Evolutionary conservation across 2,888 invertebrate genomes (phyloP), one percentile per base, ranked within the genome.

Genomic region (Macrophya annulata): DNA sequence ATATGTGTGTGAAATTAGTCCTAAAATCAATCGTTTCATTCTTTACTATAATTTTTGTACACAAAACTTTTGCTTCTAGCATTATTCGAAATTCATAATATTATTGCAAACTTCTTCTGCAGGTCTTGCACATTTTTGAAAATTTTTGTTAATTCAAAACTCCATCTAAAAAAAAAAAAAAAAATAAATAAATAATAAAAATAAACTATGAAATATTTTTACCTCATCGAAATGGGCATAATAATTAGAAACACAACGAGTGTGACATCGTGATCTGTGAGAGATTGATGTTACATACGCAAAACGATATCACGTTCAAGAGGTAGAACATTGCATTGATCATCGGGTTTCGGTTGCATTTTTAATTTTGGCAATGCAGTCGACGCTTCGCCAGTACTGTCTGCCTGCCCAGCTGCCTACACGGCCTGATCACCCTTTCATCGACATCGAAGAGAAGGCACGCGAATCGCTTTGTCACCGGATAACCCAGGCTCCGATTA

Each of bases 311-410:
- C 92, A 91, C 92, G 90, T 93, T 93, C 92, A 92, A 93, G 92
- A 92, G 92, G 90, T 90, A 62, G 15, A 31, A 17, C 15, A 91
- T 90, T 92, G 92, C 92, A 92, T 92, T 88, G 89, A 93, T 92
- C 92, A 89, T 92, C 89, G 90, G 89, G 91, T 91, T 93, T 92
- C 91, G 90, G 92, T 93, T 93, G 93, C 92, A 92, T 92, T 93
- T 93, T 92, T 92, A 91, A 91, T 91, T 89, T 90, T 90, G 92
- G 92, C 92, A 93, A 93, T 93, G 91, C 93, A 88, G 88, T 76
- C 76, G 88, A n/a, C n/a, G 8, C n/a, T n/a, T 6, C 55, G 88
- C 68, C 25, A 51, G 72, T 51, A 48, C 37, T 40, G 45, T 21
- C 71, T n/a, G n/a, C 48, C 72, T 40, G 43, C 40, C 1, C 4